These are phyloP conservation scores for Bergia sp. DNA, from an alignment of 92 coral and sea anemone species.

Conservation along the genomic window DNA sequence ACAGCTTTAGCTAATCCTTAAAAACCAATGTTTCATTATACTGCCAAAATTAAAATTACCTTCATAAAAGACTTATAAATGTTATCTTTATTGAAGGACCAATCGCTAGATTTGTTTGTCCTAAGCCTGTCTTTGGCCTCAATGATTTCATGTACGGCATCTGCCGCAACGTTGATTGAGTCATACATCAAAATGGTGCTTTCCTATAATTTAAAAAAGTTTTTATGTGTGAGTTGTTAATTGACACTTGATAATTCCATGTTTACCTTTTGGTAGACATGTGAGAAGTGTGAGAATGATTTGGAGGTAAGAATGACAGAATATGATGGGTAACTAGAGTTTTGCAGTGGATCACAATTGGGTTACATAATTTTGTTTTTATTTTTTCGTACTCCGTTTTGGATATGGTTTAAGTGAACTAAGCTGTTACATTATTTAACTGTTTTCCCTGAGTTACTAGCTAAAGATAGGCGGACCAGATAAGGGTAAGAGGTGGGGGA, in stretches of 20 bases:
- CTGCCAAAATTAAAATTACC: background rate
- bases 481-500: no score
- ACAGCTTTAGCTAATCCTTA: background rate
- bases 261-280: no score
- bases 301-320: no score
- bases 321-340: no score
- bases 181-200: constrained; percentile 18
- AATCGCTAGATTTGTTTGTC: background rate
- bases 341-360: no score
- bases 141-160: background rate
- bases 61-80: background rate
- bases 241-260: background rate
- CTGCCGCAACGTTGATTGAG: background rate
- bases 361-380: no score
- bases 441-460: no score
- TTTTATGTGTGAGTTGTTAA: background rate
- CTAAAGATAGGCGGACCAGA: no score
- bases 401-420: no score
- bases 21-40: background rate
- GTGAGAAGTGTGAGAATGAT: no score
- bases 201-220: background rate
- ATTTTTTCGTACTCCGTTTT: no score
- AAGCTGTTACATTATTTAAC: no score
- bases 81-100: background rate
- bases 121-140: background rate